Percentiles rank a stretch among this genome's conserved stretches.
These are phyloP conservation scores for Morone chrysops DNA, from an alignment of 2,113 vertebrate genomes.

Conservation along the genomic window DNA sequence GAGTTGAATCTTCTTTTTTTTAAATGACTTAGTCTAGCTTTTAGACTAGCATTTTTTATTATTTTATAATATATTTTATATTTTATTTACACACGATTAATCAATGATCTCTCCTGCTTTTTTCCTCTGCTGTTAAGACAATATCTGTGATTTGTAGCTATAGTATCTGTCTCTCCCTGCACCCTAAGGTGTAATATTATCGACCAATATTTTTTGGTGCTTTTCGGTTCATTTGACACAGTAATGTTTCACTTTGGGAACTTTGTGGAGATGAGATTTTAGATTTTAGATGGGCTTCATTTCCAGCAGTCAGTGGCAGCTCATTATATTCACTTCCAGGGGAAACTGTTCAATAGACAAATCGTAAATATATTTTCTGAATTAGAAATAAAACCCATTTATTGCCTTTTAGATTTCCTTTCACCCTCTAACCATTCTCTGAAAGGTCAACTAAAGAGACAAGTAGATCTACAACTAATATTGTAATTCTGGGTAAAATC, in stretches of 20 bases:
- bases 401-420: not conserved
- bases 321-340: not conserved
- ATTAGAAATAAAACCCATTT: not conserved
- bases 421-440: constrained; percentile 3
- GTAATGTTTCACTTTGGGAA: constrained; percentile 1
- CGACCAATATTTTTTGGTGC: not conserved
- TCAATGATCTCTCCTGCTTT: not conserved
- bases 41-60: not conserved
- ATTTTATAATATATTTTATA: constrained; percentile 4
- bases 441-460: constrained; percentile 10
- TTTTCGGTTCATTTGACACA: not conserved
- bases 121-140: constrained; percentile 1
- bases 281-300: not conserved
- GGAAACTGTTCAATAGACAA: not conserved
- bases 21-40: not conserved
- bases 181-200: constrained; percentile 29
- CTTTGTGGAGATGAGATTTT: not conserved
- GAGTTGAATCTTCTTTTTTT: no score
- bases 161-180: not conserved
- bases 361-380: not conserved
- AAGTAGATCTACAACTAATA: constrained; percentile 6
- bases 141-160: constrained; percentile 23
- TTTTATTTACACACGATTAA: not conserved
- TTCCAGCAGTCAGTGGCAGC: not conserved
- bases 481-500: constrained; percentile 13